Evolutionary conservation across 2,888 invertebrate species (phyloP).

Genomic region (Scaptomyza tumidula): DNA sequence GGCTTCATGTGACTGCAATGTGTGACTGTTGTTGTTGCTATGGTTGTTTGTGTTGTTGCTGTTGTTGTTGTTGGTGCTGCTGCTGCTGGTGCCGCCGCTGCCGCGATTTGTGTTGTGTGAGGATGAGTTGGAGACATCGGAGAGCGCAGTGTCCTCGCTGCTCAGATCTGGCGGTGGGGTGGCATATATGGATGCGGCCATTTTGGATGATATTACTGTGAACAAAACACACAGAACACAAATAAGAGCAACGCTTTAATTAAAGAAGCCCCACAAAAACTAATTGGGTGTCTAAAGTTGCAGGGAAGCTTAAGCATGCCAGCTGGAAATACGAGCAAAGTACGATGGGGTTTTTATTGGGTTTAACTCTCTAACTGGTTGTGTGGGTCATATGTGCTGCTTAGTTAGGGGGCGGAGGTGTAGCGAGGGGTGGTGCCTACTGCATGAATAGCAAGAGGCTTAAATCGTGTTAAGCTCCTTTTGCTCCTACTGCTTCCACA

Average conservation of each 20-base stretch:
- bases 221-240: conserved; percentile 19
- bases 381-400: conserved; percentile 40
- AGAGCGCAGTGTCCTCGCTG: conserved; percentile 85
- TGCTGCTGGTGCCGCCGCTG: conserved; percentile 63
- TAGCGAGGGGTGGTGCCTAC: conserved; percentile 15
- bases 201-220: conserved; percentile 84
- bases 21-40: conserved; percentile 45
- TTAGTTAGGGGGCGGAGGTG: neutral
- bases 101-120: conserved; percentile 79
- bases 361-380: conserved; percentile 40
- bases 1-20: conserved; percentile 52
- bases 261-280: conserved; percentile 62
- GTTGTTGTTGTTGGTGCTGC: conserved; percentile 46
- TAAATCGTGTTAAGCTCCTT: conserved; percentile 66
- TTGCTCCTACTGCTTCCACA: conserved; percentile 2
- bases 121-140: conserved; percentile 85
- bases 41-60: conserved; percentile 59
- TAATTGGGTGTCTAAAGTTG: conserved; percentile 62
- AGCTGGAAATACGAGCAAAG: conserved; percentile 46
- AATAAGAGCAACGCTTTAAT: conserved; percentile 57
- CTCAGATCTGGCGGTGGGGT: conserved; percentile 85
- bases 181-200: conserved; percentile 85
- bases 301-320: conserved; percentile 57
- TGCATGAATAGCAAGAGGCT: conserved; percentile 56
- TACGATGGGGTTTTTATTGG: conserved; percentile 25